These are phyloP conservation scores for Spodoptera picta DNA, from an alignment of 2,888 invertebrate species.

Conservation along the genomic window DNA sequence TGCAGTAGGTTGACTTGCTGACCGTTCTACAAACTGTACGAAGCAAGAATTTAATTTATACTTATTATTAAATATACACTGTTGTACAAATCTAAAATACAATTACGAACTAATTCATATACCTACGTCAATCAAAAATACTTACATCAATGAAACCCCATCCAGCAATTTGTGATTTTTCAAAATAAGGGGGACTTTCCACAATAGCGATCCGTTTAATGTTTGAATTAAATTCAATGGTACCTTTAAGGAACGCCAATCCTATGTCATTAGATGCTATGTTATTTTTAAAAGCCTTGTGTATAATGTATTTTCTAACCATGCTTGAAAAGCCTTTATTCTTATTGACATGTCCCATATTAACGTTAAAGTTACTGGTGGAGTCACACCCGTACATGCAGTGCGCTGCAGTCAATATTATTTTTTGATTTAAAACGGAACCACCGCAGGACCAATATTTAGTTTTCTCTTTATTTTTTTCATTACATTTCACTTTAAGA, in stretches of 20 bases:
- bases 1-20: too few relatives aligned
- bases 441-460: slow-evolving; percentile 46
- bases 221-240: slow-evolving; percentile 34
- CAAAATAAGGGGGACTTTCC: slow-evolving; percentile 12
- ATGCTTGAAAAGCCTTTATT: neutral
- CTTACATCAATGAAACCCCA: slow-evolving; percentile 60
- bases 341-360: slow-evolving; percentile 33
- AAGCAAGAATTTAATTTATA: too few relatives aligned
- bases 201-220: slow-evolving; percentile 49
- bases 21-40: too few relatives aligned
- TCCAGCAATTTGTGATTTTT: slow-evolving; percentile 48
- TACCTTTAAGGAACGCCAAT: slow-evolving; percentile 31
- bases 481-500: slow-evolving; percentile 26
- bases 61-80: too few relatives aligned
- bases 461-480: neutral
- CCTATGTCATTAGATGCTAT: slow-evolving; percentile 54
- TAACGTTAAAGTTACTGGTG: slow-evolving; percentile 11
- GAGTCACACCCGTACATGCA: slow-evolving; percentile 32
- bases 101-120: too few relatives aligned
- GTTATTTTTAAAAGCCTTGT: slow-evolving; percentile 46
- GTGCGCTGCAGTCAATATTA: slow-evolving; percentile 45
- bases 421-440: slow-evolving; percentile 51
- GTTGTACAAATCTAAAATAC: too few relatives aligned
- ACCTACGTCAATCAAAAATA: neutral
- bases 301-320: slow-evolving; percentile 41